Percentiles rank a stretch among this genome's conserved stretches.
Evolutionary conservation across 2,797 vertebrate species (phyloP).

Genomic region (Myotis daubentonii): DNA sequence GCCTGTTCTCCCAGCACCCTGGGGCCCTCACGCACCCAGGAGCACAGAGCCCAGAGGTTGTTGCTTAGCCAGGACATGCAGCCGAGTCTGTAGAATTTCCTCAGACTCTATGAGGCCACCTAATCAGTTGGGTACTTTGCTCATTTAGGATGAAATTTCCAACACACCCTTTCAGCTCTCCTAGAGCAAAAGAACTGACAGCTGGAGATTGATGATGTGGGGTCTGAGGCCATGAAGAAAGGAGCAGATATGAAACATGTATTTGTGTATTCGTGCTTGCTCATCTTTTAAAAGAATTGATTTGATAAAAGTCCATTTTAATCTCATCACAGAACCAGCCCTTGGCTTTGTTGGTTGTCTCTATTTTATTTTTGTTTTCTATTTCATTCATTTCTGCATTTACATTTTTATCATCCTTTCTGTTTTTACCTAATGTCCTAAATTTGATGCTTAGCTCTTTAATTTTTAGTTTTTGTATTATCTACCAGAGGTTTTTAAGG

Average conservation of each 20-base stretch:
- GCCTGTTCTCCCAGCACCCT: not conserved
- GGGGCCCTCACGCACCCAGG: not conserved
- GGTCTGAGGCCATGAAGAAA: not conserved
- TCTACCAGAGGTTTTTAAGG: not conserved
- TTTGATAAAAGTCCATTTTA: slow-evolving; percentile 8
- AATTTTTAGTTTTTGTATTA: not conserved
- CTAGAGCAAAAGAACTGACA: not conserved
- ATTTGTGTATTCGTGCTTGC: not conserved
- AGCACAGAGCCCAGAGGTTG: not conserved
- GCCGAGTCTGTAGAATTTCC: not conserved
- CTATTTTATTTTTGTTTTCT: slow-evolving; percentile 27
- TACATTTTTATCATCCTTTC: not conserved
- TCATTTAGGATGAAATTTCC: not conserved
- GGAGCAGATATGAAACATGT: not conserved
- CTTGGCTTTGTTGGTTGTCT: not conserved
- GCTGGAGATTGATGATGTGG: too few species aligned
- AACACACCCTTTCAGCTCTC: not conserved
- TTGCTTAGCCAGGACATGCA: not conserved
- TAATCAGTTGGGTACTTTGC: not conserved
- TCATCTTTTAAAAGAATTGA: not conserved
- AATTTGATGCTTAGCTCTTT: not conserved
- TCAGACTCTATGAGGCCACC: not conserved
- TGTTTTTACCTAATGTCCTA: not conserved
- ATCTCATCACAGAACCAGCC: not conserved
- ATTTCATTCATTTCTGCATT: slow-evolving; percentile 16